Evolutionary conservation across 64 coral and sea anemone species (phyloP).

Genomic region (Exaiptasia diaphana): DNA sequence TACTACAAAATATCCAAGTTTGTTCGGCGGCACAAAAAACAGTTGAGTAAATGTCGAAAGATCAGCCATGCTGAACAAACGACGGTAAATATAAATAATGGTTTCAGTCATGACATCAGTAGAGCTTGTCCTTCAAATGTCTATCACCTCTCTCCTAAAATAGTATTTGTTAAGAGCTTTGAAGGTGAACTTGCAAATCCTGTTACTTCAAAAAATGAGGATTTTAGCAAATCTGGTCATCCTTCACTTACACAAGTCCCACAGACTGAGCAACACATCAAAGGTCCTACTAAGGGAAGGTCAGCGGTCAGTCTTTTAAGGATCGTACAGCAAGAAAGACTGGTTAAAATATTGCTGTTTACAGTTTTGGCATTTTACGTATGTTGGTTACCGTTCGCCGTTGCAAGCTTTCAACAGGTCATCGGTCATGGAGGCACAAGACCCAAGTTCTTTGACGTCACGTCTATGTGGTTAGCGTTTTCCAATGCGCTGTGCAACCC

Average conservation of each 20-base stretch:
- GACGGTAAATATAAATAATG: not conserved
- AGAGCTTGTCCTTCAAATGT: not conserved
- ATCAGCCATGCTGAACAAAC: not conserved
- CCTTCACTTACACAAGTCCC: not conserved
- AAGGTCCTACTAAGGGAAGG: not conserved
- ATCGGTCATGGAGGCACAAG: constrained; percentile 25
- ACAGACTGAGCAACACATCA: not conserved
- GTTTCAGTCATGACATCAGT: not conserved
- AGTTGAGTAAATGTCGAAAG: constrained; percentile 18
- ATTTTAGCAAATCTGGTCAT: not conserved
- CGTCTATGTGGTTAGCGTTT: constrained; percentile 66
- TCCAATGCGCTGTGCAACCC: constrained; percentile 71
- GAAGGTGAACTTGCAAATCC: not conserved
- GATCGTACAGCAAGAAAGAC: constrained; percentile 45
- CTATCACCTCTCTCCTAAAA: too few species aligned
- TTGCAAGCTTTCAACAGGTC: constrained; percentile 41
- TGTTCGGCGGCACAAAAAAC: constrained; percentile 58
- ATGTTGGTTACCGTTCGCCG: constrained; percentile 79
- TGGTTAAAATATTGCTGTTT: constrained; percentile 55
- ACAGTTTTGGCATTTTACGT: constrained; percentile 61
- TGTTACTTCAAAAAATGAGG: too few species aligned
- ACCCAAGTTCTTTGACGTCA: constrained; percentile 39
- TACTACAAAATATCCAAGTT: constrained; percentile 64
- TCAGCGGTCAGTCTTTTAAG: constrained; percentile 3
- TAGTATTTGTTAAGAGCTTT: constrained; percentile 1